A percentile compares a stretch with the other conserved stretches of the same genome.
Evolutionary conservation across 1,140 invertebrate species (phyloP).

Genomic region (Euura lappo): DNA sequence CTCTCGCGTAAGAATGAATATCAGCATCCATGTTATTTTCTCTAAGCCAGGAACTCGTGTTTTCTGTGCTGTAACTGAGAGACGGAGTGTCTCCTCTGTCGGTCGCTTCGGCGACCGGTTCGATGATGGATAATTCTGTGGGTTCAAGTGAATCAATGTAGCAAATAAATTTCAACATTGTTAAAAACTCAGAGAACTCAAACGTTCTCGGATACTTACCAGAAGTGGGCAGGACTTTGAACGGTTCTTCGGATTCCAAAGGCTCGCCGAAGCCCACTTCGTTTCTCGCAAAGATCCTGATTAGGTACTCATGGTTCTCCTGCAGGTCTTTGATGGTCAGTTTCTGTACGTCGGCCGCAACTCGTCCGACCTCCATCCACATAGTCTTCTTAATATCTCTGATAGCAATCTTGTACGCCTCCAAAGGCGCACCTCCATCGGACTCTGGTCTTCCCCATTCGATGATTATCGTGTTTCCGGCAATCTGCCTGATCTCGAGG

Average conservation of each 20-base stretch:
- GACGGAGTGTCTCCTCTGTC: slow-evolving; percentile 73
- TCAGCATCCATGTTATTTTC: slow-evolving; percentile 93
- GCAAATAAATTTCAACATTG: background rate
- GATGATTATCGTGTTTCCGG: slow-evolving; percentile 83
- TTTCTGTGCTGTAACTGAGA: slow-evolving; percentile 83
- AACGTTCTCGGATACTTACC: slow-evolving; percentile 63
- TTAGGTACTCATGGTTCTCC: slow-evolving; percentile 87
- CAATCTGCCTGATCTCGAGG: slow-evolving; percentile 81
- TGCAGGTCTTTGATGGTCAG: slow-evolving; percentile 86
- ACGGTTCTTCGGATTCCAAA: slow-evolving; percentile 90
- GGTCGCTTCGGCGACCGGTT: slow-evolving; percentile 64
- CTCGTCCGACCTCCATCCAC: slow-evolving; percentile 95
- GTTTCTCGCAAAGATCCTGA: slow-evolving; percentile 92
- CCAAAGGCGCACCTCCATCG: slow-evolving; percentile 90
- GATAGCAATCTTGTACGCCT: slow-evolving; percentile 92
- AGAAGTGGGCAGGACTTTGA: slow-evolving; percentile 81
- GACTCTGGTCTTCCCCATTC: slow-evolving; percentile 94
- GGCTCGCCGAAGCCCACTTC: slow-evolving; percentile 95
- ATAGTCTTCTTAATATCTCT: slow-evolving; percentile 90
- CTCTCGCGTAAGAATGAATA: slow-evolving; percentile 85
- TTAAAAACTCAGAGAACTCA: background rate
- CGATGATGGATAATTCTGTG: slow-evolving; percentile 56
- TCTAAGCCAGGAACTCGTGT: slow-evolving; percentile 90
- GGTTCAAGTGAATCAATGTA: background rate
- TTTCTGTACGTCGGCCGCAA: slow-evolving; percentile 81